Evolutionary conservation across 2,797 vertebrate genomes (phyloP).

Genomic region (Triplophysa bombifrons): DNA sequence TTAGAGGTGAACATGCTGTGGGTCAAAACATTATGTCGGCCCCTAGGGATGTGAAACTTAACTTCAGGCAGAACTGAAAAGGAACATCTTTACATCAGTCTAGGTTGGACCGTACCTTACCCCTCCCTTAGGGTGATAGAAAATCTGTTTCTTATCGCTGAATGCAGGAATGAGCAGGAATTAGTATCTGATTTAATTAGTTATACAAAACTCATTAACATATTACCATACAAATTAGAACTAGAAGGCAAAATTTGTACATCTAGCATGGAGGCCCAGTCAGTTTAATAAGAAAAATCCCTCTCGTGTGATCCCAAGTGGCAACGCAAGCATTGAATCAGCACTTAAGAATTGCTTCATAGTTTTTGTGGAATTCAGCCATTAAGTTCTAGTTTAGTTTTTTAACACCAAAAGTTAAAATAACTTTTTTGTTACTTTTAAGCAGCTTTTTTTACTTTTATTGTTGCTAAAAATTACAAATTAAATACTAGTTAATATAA

Average conservation of each 20-base stretch:
- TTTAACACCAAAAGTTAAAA: neutral
- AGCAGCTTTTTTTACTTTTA: neutral
- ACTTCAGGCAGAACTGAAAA: constrained; percentile 33
- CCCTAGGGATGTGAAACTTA: constrained; percentile 31
- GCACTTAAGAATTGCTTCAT: neutral
- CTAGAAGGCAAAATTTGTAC: constrained; percentile 40
- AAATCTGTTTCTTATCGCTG: constrained; percentile 32
- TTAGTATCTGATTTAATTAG: constrained; percentile 38
- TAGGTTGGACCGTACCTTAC: constrained; percentile 3
- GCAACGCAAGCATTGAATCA: neutral
- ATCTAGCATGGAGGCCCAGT: constrained; percentile 9
- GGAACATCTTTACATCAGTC: constrained; percentile 18
- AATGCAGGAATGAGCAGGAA: constrained; percentile 38
- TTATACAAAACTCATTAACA: constrained; percentile 42
- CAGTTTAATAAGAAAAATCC: constrained; percentile 16
- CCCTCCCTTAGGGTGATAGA: neutral
- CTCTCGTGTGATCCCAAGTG: constrained; percentile 1
- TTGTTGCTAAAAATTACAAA: neutral
- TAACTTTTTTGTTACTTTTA: neutral
- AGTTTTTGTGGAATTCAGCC: neutral
- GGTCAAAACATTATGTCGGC: constrained; percentile 31
- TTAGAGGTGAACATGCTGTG: constrained; percentile 43
- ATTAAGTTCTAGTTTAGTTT: neutral
- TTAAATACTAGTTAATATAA: no score
- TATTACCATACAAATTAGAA: constrained; percentile 52